These are phyloP conservation scores for Bombycilla garrulus DNA, from an alignment of 2,113 vertebrate genomes.

Conservation along the genomic window DNA sequence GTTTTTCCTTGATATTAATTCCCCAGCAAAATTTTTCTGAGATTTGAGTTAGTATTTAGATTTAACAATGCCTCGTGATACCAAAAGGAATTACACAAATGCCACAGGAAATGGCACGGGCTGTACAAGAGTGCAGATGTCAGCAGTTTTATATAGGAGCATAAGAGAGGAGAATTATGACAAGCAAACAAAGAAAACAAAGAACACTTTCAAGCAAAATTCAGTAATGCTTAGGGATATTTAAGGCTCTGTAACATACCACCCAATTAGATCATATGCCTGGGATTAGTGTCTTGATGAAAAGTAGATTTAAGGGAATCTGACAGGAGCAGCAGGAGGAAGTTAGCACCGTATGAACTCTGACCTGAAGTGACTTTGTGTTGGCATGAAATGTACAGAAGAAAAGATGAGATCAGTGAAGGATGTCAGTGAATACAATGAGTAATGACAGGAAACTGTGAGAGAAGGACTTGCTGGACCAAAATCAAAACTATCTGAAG, in stretches of 20 bases:
- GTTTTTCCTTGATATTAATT: background rate
- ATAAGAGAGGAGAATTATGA: background rate
- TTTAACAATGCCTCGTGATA: background rate
- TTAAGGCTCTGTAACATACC: background rate
- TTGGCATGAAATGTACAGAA: background rate
- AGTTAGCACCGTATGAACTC: conserved; percentile 14
- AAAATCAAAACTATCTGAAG: conserved; percentile 16
- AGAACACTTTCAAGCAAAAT: background rate
- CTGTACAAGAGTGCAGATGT: background rate
- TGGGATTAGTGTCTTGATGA: conserved; percentile 1
- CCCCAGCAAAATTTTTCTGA: background rate
- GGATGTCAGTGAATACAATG: background rate
- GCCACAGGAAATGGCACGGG: background rate
- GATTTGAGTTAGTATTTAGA: background rate
- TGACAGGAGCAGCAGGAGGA: conserved; percentile 24
- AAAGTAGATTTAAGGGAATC: conserved; percentile 20
- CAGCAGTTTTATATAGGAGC: background rate
- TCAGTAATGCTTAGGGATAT: background rate
- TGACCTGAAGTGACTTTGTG: conserved; percentile 31
- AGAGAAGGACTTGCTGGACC: conserved; percentile 3
- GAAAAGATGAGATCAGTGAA: conserved; percentile 52
- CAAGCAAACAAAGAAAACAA: background rate
- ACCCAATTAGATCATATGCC: conserved; percentile 4
- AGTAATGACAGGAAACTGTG: conserved; percentile 26
- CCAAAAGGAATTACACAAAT: background rate